These are phyloP conservation scores for Pseudorectes ferrugineus DNA, from an alignment of 2,113 vertebrate species.

Conservation along the genomic window DNA sequence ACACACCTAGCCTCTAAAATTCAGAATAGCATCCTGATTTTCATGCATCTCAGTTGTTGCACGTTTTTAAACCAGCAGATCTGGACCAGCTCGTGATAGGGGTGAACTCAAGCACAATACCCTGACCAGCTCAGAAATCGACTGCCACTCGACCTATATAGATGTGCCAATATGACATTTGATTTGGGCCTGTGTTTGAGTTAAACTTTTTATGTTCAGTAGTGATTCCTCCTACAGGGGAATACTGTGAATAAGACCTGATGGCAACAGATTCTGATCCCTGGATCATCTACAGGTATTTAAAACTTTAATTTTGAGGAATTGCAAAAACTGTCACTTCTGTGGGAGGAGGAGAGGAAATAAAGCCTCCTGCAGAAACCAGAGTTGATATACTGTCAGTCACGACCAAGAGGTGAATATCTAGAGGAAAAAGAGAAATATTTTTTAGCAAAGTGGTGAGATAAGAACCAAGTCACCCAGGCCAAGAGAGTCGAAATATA, in stretches of 20 bases:
- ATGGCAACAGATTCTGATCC: background rate
- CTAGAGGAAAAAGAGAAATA: background rate
- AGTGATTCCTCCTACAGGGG: background rate
- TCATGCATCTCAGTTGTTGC: background rate
- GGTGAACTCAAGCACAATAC: background rate
- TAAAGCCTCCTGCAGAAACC: background rate
- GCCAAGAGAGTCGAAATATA: background rate
- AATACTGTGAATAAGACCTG: background rate
- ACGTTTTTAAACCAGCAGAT: background rate
- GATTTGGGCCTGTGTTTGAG: background rate
- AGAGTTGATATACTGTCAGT: background rate
- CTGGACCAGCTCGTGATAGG: background rate
- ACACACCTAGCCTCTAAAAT: background rate
- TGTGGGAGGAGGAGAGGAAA: background rate
- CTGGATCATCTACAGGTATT: background rate
- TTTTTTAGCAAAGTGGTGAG: background rate
- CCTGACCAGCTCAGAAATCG: background rate
- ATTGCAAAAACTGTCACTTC: background rate
- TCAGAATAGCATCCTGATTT: background rate
- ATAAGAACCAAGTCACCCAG: background rate
- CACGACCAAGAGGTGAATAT: background rate
- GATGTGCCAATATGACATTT: background rate
- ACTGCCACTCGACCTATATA: fast-evolving
- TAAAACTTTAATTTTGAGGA: background rate
- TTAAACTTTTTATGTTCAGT: background rate